Base-by-base conservation (phyloP, 2,113 vertebrate genomes). In the Lepisosteus osseus region DNA sequence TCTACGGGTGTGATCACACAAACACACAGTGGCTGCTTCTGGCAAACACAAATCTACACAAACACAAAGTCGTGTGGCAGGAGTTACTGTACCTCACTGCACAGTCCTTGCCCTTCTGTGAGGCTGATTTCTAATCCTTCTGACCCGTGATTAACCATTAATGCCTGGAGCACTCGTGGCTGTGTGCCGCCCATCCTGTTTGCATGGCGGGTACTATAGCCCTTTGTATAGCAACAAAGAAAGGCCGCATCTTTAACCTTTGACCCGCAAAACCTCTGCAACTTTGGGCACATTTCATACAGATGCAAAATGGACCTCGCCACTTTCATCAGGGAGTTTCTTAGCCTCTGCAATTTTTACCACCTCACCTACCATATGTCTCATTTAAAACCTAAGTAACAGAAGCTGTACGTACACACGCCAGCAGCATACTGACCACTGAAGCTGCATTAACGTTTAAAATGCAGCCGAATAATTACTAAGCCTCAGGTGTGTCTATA, bases 231-330 rank as follows among this genome's bases (percentile, higher is more conserved):
- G 62, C 73, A 80, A 87, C 82, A 88, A 87, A 85, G 82, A 82
- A 73, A 85, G 77, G 76, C 72, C 65, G 73, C 77, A 85, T 86
- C 82, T 89, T 89, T 88, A 84, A 90, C 86, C 82, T 82, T 87
- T 88, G 77, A 84, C 83, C 81, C 75, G 69, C 70, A 76, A 78
- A 84, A 83, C 78, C 86, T 83, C 75, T 63, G 74, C 70, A 85
- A 86, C 81, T 80, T 85, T 68, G 54, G 59, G 64, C 61, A 59
- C 80, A 85, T 79, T 85, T 89, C 79, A 84, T 79, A 85, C 66
- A 41, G 55, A 80, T 80, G 77, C 83, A 77, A 82, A 83, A 79
- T 70, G 3, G 11, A 14, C 13, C 12, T 59, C 13, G 11, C 56
- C 11, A 12, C n/a, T 59, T 59, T 59, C 7, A 59, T 59, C 13